phyloP scores from a whole-genome alignment of 2,797 vertebrate genomes.

The Antennarius maculatus region DNA sequence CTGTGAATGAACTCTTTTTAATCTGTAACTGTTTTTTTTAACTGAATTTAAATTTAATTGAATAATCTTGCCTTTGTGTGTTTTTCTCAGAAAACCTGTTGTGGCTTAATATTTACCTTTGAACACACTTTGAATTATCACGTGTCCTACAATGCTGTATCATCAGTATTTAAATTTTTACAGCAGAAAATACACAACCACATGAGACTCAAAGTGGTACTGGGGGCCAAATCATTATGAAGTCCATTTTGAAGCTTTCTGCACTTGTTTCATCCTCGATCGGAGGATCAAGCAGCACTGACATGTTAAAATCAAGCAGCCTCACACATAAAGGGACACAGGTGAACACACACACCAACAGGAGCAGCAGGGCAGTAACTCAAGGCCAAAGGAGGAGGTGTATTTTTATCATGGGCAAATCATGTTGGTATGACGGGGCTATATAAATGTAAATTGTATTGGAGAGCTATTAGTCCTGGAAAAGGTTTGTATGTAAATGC shows the following conservation, averaged over 20 bases:
- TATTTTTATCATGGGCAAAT: constrained; percentile 85
- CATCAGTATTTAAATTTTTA: constrained; percentile 50
- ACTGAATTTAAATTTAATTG: too few species aligned
- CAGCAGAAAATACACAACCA: constrained; percentile 31
- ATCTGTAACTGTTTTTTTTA: too few species aligned
- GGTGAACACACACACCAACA: constrained; percentile 42
- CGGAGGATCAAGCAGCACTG: constrained; percentile 64
- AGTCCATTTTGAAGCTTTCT: constrained; percentile 59
- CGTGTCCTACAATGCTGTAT: constrained; percentile 45
- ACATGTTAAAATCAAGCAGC: constrained; percentile 80
- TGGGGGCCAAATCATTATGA: constrained; percentile 66
- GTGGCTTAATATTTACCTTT: constrained; percentile 59
- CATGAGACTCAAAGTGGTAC: constrained; percentile 12
- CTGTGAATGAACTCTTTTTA: too few species aligned
- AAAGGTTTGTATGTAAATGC: constrained; percentile 86
- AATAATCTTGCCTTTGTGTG: background rate
- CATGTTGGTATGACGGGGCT: constrained; percentile 85
- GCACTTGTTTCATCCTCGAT: constrained; percentile 68
- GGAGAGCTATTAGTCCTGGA: constrained; percentile 84
- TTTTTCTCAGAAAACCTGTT: constrained; percentile 15
- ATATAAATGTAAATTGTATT: constrained; percentile 90
- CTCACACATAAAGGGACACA: constrained; percentile 64
- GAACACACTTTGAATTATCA: constrained; percentile 43
- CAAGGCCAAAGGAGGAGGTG: constrained; percentile 83
- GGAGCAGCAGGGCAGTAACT: constrained; percentile 74